These are phyloP conservation scores for Erythrolamprus reginae DNA, from an alignment of 2,113 vertebrate species.

Conservation along the genomic window DNA sequence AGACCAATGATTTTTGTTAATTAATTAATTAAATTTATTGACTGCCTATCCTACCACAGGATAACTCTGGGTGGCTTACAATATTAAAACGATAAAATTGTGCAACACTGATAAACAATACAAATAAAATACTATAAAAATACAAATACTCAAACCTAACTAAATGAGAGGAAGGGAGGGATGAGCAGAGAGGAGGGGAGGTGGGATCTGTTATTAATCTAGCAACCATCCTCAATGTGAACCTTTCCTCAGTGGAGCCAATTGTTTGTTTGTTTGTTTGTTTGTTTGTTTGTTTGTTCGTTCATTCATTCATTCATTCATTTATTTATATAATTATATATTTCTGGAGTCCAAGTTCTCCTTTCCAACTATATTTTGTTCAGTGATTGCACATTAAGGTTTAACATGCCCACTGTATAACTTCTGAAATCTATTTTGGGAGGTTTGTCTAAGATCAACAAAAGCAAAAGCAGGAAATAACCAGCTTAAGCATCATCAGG, in stretches of 20 bases:
- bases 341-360: accelerated
- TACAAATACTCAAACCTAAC: not conserved
- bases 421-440: accelerated
- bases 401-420: not conserved
- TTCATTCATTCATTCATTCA: no score
- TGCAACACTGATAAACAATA: not conserved
- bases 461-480: not conserved
- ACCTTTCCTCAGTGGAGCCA: not conserved
- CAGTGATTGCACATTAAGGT: not conserved
- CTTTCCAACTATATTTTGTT: not conserved
- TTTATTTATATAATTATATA: no score
- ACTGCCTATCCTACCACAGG: not conserved
- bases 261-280: no score
- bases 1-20: not conserved
- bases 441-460: not conserved
- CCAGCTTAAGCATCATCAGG: not conserved
- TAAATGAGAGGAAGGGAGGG: not conserved
- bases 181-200: not conserved
- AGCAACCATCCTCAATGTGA: not conserved
- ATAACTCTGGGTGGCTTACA: not conserved
- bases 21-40: not conserved
- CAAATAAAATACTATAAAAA: not conserved
- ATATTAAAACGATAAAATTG: not conserved
- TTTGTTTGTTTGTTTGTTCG: no score
- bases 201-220: not conserved